phyloP scores from a whole-genome alignment of 2,113 vertebrate species.

The Rhombomys opimus region DNA sequence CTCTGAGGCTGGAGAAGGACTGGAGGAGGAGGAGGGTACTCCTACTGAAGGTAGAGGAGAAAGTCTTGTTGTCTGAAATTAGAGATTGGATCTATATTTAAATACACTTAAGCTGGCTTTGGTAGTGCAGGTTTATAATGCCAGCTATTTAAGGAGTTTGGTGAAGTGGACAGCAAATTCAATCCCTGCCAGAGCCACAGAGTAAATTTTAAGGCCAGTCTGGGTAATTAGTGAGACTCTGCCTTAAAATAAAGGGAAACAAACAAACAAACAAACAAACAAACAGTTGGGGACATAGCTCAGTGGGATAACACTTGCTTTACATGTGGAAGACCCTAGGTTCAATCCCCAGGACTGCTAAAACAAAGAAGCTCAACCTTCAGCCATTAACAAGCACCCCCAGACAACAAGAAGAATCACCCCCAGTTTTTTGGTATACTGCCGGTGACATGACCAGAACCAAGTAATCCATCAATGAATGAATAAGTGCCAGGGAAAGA shows the following conservation, averaged over 20 bases:
- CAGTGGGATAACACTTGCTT: background rate
- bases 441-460: background rate
- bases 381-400: background rate
- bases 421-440: background rate
- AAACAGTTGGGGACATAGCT: background rate
- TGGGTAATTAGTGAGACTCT: background rate
- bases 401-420: background rate
- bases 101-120: background rate
- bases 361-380: background rate
- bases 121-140: background rate
- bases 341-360: background rate
- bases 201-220: background rate
- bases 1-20: background rate
- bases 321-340: background rate
- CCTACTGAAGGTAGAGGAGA: background rate
- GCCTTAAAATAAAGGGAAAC: background rate
- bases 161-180: background rate
- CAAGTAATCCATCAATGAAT: background rate
- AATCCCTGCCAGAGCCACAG: background rate
- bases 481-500: background rate
- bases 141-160: background rate
- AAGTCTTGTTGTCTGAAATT: background rate
- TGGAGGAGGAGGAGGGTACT: background rate
- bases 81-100: conserved; percentile 7
- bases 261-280: background rate